Conservation (phyloP, 2,113 vertebrate genomes). For the Rhegmatorhina hoffmannsi region DNA sequence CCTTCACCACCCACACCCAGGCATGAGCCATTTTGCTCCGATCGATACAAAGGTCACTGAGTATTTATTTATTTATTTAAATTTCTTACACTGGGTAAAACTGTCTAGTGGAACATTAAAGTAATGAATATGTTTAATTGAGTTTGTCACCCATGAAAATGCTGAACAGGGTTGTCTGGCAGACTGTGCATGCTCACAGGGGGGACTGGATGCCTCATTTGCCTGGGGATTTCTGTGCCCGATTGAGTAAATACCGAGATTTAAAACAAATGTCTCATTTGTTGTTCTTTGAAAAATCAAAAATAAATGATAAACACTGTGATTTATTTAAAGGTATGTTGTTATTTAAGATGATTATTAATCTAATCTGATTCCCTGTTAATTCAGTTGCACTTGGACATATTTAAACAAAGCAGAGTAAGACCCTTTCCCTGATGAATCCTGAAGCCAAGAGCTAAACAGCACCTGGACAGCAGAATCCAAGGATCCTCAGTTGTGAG, state of each 20-base stretch:
- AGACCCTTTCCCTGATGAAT: background rate
- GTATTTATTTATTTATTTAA: constrained; percentile 79
- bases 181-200: background rate
- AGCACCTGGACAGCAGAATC: background rate
- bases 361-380: background rate
- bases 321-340: background rate
- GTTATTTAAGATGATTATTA: background rate
- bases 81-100: constrained; percentile 68
- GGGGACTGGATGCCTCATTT: background rate
- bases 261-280: background rate
- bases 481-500: background rate
- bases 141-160: constrained; percentile 80
- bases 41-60: constrained; percentile 81
- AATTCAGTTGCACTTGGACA: background rate
- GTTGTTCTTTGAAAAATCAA: background rate
- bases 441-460: background rate
- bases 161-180: constrained; percentile 51
- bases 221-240: background rate
- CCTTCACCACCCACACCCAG: constrained; percentile 69
- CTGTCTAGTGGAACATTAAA: constrained; percentile 76
- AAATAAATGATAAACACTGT: background rate
- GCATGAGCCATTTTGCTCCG: constrained; percentile 73
- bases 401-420: background rate
- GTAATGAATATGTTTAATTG: constrained; percentile 84
- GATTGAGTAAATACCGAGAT: constrained; percentile 16